phyloP scores from a whole-genome alignment of 1,140 invertebrate species.

The Doryteuthis pealeii region DNA sequence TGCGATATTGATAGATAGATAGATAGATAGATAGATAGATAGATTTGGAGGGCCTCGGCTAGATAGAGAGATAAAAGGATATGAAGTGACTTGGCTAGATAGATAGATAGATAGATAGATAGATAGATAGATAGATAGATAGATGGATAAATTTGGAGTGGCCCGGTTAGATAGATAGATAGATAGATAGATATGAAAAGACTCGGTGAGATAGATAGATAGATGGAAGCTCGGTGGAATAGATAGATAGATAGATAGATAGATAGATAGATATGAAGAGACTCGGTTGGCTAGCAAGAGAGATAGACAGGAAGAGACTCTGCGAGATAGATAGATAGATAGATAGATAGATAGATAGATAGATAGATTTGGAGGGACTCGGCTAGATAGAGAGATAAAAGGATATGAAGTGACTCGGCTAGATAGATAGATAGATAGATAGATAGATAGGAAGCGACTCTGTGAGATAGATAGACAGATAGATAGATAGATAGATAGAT shows the following conservation, averaged over 20 bases:
- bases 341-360: slow-evolving; percentile 2
- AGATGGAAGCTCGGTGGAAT: no score
- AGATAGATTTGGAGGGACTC: not conserved
- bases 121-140: not conserved
- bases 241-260: no score
- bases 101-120: not conserved
- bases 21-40: not conserved
- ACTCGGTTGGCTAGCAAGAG: not conserved
- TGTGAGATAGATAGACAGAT: no score
- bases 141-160: no score
- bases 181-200: no score
- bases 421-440: slow-evolving; percentile 2
- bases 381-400: not conserved
- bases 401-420: not conserved
- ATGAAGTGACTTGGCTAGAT: no score
- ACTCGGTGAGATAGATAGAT: no score
- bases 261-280: no score
- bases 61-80: not conserved
- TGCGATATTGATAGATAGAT: not conserved
- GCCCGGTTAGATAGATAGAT: not conserved
- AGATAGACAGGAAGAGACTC: not conserved
- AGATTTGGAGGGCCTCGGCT: not conserved
- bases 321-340: slow-evolving; percentile 2
- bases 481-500: slow-evolving; percentile 2
- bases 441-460: no score